These are phyloP conservation scores for Andrena chrysosceles DNA, from an alignment of 2,888 invertebrate species.

Conservation along the genomic window DNA sequence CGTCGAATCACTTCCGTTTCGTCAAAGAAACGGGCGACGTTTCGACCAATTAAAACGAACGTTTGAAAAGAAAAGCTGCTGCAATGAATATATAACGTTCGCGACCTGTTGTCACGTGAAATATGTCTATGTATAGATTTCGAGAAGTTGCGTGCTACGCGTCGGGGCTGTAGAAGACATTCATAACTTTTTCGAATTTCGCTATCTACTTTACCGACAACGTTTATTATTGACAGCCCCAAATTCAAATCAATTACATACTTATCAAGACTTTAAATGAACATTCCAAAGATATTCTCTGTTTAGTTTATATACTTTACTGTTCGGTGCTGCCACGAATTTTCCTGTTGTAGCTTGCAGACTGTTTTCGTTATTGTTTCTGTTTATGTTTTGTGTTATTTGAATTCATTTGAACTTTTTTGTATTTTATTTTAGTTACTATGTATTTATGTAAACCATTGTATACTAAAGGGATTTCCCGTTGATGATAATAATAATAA, in stretches of 20 bases:
- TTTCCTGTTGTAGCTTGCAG: too few relatives aligned
- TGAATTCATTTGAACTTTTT: too few relatives aligned
- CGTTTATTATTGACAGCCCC: not conserved
- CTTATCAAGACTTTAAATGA: not conserved
- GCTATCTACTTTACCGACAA: not conserved
- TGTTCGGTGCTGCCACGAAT: too few relatives aligned
- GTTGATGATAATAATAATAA: too few relatives aligned
- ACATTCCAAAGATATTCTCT: not conserved
- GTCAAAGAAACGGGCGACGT: not conserved
- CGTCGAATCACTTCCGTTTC: conserved; percentile 8
- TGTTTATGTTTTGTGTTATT: too few relatives aligned
- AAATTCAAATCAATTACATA: not conserved
- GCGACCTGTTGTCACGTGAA: not conserved
- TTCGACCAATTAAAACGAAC: not conserved
- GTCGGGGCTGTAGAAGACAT: too few relatives aligned
- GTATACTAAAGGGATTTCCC: too few relatives aligned
- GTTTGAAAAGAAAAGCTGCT: not conserved
- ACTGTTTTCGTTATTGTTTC: too few relatives aligned
- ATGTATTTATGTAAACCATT: too few relatives aligned
- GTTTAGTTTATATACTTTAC: too few relatives aligned
- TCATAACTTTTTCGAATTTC: not conserved
- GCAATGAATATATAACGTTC: not conserved
- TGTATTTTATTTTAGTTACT: too few relatives aligned
- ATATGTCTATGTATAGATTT: not conserved
- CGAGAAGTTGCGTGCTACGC: not conserved